phyloP scores from a whole-genome alignment of 2,888 invertebrate genomes.

The Byasa hedistus region DNA sequence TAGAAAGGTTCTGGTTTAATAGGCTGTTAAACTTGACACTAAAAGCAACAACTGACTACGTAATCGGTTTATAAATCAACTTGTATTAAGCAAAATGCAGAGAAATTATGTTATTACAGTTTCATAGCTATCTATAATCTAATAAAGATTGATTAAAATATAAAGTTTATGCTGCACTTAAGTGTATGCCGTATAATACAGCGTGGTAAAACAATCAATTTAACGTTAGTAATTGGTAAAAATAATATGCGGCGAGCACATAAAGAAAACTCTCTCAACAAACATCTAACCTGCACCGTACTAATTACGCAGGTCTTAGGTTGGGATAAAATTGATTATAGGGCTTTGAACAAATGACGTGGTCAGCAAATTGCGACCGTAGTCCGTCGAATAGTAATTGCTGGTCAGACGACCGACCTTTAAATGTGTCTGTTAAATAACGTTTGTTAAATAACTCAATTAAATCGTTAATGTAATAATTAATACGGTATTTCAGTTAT shows the following conservation, averaged over 20 bases:
- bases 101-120: no score
- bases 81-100: no score
- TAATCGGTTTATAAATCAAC: conserved; percentile 47
- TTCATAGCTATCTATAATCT: no score
- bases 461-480: conserved; percentile 1
- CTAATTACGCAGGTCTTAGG: conserved; percentile 24
- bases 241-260: neutral
- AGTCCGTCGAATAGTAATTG: conserved; percentile 29
- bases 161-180: no score
- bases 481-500: neutral
- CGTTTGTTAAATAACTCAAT: conserved; percentile 9
- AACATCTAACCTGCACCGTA: conserved; percentile 12
- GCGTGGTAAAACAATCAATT: no score
- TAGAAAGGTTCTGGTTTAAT: conserved; percentile 67
- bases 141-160: no score
- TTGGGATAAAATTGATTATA: conserved; percentile 27
- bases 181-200: no score
- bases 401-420: conserved; percentile 31
- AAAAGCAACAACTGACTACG: conserved; percentile 54
- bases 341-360: conserved; percentile 25
- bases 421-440: conserved; percentile 12
- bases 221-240: neutral
- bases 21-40: conserved; percentile 71
- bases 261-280: neutral
- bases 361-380: conserved; percentile 28